Evolutionary conservation across 1,140 invertebrate genomes (phyloP).

Genomic region (Drosophila rufa): DNA sequence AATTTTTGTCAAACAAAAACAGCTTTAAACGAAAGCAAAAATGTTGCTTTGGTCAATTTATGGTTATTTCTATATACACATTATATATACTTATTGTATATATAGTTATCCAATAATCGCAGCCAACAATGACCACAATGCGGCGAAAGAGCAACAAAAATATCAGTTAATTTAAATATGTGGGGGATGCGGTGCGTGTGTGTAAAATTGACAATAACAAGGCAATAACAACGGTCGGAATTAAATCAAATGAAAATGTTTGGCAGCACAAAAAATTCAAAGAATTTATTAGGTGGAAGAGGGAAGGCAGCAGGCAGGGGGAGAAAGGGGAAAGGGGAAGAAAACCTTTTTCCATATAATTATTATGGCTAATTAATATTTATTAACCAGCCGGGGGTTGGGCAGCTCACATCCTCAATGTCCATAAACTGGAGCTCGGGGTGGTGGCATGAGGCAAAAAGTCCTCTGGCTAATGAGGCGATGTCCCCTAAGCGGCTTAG

Average conservation of each 20-base stretch:
- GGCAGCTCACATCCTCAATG: constrained; percentile 9
- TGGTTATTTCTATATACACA: constrained; percentile 26
- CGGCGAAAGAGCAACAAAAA: constrained; percentile 35
- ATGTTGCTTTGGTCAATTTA: constrained; percentile 33
- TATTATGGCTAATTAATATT: constrained; percentile 79
- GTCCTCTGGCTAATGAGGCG: constrained; percentile 51
- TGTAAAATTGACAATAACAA: constrained; percentile 57
- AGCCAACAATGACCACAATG: constrained; percentile 29
- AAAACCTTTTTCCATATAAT: constrained; percentile 64
- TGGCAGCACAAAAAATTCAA: constrained; percentile 6
- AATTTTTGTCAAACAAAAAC: constrained; percentile 9
- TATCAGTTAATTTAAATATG: constrained; percentile 64
- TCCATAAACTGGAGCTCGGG: constrained; percentile 8
- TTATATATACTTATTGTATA: not conserved
- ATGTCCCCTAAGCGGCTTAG: constrained; percentile 49
- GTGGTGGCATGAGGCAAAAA: constrained; percentile 15
- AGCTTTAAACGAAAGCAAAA: constrained; percentile 1
- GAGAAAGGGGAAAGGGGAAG: not conserved
- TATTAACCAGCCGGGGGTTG: constrained; percentile 41
- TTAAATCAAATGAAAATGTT: constrained; percentile 37
- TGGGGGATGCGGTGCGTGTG: constrained; percentile 13
- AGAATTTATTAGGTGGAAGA: constrained; percentile 1
- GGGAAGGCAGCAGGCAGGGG: too few species aligned
- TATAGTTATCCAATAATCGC: constrained; percentile 20
- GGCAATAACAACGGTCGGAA: constrained; percentile 17